A percentile compares a stretch with the other conserved stretches of the same genome.
Conservation (phyloP, 1,140 invertebrate genomes). For the Neuroterus valhalla region DNA sequence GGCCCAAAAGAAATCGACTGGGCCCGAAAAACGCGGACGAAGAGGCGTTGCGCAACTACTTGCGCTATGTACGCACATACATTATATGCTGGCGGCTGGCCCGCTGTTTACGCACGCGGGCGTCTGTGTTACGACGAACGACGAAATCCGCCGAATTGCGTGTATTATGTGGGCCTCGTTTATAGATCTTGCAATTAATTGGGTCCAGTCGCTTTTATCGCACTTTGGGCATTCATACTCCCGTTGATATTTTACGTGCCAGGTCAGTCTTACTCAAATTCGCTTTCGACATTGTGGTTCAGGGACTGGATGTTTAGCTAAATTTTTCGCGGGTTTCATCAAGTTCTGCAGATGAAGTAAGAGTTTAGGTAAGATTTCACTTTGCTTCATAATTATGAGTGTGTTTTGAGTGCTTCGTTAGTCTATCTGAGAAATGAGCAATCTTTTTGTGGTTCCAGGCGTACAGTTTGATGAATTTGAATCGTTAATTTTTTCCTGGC, state of each 20-base stretch:
- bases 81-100: background rate
- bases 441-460: too few species aligned
- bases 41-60: constrained; percentile 34
- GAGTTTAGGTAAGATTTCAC: too few species aligned
- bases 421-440: too few species aligned
- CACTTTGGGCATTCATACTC: background rate
- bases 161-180: background rate
- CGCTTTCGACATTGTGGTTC: background rate
- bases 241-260: background rate
- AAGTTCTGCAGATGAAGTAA: too few species aligned
- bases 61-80: constrained; percentile 11
- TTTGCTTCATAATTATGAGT: too few species aligned
- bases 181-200: constrained; percentile 24
- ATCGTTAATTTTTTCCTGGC: too few species aligned
- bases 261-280: background rate
- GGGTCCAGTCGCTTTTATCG: background rate
- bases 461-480: too few species aligned
- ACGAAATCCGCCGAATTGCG: constrained; percentile 35
- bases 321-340: too few species aligned
- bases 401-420: too few species aligned
- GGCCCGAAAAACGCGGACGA: constrained; percentile 41
- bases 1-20: constrained; percentile 46
- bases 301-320: background rate
- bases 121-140: background rate
- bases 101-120: background rate